Evolutionary conservation across 2,797 vertebrate genomes (phyloP).

Genomic region (Nannoperca australis): DNA sequence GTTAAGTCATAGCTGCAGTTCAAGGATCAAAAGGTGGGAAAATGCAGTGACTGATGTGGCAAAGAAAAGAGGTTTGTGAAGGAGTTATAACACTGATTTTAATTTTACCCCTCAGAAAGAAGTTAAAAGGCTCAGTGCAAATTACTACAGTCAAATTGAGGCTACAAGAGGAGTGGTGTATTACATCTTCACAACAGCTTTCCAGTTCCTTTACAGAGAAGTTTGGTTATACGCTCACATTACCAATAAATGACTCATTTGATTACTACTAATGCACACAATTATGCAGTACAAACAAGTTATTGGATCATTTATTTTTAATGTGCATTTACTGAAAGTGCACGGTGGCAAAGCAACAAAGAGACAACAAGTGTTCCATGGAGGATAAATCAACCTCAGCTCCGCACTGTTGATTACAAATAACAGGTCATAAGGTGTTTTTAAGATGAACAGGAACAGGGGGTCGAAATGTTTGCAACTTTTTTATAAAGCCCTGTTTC

Average conservation of each 20-base stretch:
- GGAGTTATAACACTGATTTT: constrained; percentile 12
- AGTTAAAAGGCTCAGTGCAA: constrained; percentile 5
- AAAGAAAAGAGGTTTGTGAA: neutral
- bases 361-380: neutral
- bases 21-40: neutral
- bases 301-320: neutral
- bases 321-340: neutral
- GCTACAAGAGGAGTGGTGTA: neutral
- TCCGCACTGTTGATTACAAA: neutral
- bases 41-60: neutral
- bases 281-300: neutral
- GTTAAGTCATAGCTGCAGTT: constrained; percentile 4
- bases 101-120: neutral
- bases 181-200: neutral
- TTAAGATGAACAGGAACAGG: neutral
- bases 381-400: neutral
- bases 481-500: neutral
- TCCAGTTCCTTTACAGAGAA: too few species aligned
- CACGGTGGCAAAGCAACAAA: neutral
- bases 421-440: neutral
- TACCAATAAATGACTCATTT: neutral
- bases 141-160: constrained; percentile 16
- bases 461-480: neutral
- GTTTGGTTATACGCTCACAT: neutral
- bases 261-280: neutral